Evolutionary conservation across 1,140 invertebrate species (phyloP), one percentile per base, ranked within the genome.

Genomic region (Bemisia tabaci): DNA sequence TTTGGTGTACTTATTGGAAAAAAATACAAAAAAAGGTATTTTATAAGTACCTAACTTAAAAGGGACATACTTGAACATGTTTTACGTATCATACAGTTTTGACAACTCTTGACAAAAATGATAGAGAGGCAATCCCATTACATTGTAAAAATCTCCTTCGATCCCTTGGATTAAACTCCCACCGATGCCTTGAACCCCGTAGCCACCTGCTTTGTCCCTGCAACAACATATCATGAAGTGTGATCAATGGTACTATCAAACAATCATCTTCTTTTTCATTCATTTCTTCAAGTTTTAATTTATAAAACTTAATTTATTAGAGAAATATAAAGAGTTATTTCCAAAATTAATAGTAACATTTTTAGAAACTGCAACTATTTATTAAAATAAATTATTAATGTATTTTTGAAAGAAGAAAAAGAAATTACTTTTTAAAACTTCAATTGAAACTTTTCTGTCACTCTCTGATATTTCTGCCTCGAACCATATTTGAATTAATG

Each of bases 171-270:
- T 85, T 33, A 99, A 80, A 60, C 87, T 90, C 2, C 89, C 90
- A 24, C 94, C 95, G 22, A 88, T 76, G 2, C 88, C 91, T 82
- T 98, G 94, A 68, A 97, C 92, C 5, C 92, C 95, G 80, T 98
- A 99, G 0, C 85, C 89, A 25, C 96, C 95, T 67, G 94, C 94
- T 82, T 95, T 96, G 75, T 93, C 92, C 78, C 91, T 95, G 77
- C 48, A 78, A 84, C 70, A 26, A 25, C n/a, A 59, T 22, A 59
- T 12, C 48, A 59, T 22, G n/a, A n/a, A n/a, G 12, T 12, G n/a
- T 59, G 48, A 12, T 59, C 48, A 59, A 60, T 22, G 24, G 24
- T 60, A 22, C 11, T 12, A 22, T 26, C 25, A 62, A 26, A 12
- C 27, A 12, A 62, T n/a, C 9, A 62, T 26, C 27, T 62, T 26